Evolutionary conservation across 2,888 invertebrate species (phyloP), one percentile per base, ranked within the genome.

Genomic region (Rhaphigaster nebulosa): DNA sequence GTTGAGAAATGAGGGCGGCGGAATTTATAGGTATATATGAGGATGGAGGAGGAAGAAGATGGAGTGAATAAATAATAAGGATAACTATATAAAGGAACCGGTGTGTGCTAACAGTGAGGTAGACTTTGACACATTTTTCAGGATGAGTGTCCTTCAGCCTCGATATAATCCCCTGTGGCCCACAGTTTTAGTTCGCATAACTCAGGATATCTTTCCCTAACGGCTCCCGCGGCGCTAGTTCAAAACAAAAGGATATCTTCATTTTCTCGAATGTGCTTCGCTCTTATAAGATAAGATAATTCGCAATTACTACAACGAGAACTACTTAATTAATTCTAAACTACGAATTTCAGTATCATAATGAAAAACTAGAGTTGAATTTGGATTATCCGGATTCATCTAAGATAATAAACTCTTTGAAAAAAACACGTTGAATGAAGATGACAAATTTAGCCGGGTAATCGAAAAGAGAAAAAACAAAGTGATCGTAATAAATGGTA

Each of bases 111-210:
- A 41, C 84, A 50, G 26, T n/a, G 45, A 41, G 45, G 80, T 23
- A n/a, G 41, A 18, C 41, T 84, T 84, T 84, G 84, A n/a, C n/a
- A 84, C 84, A 84, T 84, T 38, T 84, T 84, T 84, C 84, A 84
- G 84, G 45, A 41, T 84, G 45, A 84, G 45, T 26, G 84, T n/a
- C 84, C 45, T 41, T 10, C 70, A 23, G 6, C 10, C 38, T 34
- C 15, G 20, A 34, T 10, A 29, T 76, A 76, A 76, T 76, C 70
- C 38, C n/a, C 26, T 1, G 4, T n/a, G 26, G 45, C 3, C 45
- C 84, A 45, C 84, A 84, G 45, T 84, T 45, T 50, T 50, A 84
- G 45, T 84, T 50, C 84, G 41, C 84, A 84, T 84, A 84, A 84
- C 84, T 84, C 3, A 84, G 84, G 84, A 84, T 84, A 45, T 84